Conservation (phyloP, 2,888 invertebrate genomes). For the Sericinus montela region DNA sequence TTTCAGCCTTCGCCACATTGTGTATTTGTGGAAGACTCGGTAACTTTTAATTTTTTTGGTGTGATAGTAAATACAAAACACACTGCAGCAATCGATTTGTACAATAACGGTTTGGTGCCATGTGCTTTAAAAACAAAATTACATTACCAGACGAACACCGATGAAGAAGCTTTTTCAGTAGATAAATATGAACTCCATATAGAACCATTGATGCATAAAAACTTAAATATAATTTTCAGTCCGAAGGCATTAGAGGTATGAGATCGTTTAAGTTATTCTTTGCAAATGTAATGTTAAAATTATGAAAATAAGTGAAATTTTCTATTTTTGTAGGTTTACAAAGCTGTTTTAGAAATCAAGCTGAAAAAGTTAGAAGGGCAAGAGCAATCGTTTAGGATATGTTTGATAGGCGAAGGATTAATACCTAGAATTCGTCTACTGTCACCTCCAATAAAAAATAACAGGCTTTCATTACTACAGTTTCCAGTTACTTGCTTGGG, state of each 20-base stretch:
- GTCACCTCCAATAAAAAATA: slow-evolving; percentile 42
- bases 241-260: slow-evolving; percentile 59
- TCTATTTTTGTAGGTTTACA: slow-evolving; percentile 49
- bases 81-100: slow-evolving; percentile 54
- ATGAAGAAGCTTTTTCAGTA: slow-evolving; percentile 52
- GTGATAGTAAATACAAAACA: slow-evolving; percentile 56
- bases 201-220: slow-evolving; percentile 63
- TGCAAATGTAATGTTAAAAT: too few relatives aligned
- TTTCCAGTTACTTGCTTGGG: slow-evolving; percentile 68
- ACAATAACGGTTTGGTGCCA: slow-evolving; percentile 67
- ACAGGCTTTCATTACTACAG: slow-evolving; percentile 40
- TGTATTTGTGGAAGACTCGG: slow-evolving; percentile 65
- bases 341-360: slow-evolving; percentile 63
- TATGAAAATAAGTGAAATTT: not conserved
- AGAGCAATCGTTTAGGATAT: slow-evolving; percentile 60
- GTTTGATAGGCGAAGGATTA: slow-evolving; percentile 65
- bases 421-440: slow-evolving; percentile 62
- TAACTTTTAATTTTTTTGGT: slow-evolving; percentile 61
- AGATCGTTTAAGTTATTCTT: not conserved
- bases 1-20: slow-evolving; percentile 61
- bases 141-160: slow-evolving; percentile 55
- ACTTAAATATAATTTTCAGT: slow-evolving; percentile 57
- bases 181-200: slow-evolving; percentile 64
- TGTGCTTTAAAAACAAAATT: slow-evolving; percentile 57
- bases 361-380: slow-evolving; percentile 59